Base-by-base conservation (phyloP, 2,888 invertebrate genomes). In the Conus canariensis region DNA sequence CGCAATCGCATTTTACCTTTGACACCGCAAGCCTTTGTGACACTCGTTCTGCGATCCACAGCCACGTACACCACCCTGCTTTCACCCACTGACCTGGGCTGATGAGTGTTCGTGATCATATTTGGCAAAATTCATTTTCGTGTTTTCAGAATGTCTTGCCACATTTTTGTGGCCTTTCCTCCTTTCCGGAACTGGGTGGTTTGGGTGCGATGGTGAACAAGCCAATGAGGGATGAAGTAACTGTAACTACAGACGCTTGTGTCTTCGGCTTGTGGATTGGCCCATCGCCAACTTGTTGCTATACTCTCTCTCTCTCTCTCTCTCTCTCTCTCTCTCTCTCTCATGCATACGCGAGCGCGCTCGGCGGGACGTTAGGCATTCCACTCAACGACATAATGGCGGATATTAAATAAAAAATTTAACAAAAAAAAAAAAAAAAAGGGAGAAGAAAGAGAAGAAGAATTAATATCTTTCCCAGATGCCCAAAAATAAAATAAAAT, bases 171-270 rank as follows among this genome's bases (percentile, higher is more conserved):
- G 64, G 12, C 22, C 64, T 9, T 85, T 22, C 70, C 22, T 60
- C 6, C 70, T 16, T 14, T 70, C 74, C 87, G 87, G 87, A 87
- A 74, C 70, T 87, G n/a, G 45, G 22, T 22, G 45, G 6, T 12
- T 59, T 25, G 22, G 59, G 45, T 19, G 74, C 22, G 58, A 45
- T 8, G 56, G 87, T 19, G 25, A 89, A 83, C 64, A 3, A 60
- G 22, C 85, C 89, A 89, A 89, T 85, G 70, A 85, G 14, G n/a
- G 60, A 85, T 19, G 56, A 67, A 89, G 22, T 89, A 16, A 85
- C 85, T 85, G 89, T 89, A 89, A 89, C 89, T n/a, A 89, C 89
- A 89, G 89, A 89, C 89, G 89, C 89, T 74, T 85, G 12, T 85
- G 89, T 89, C 85, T 89, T 60, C 85, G 64, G 85, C 30, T 10